Evolutionary conservation across 1,140 invertebrate species (phyloP), one percentile per base, ranked within the genome.

Genomic region (Drosophila erecta): DNA sequence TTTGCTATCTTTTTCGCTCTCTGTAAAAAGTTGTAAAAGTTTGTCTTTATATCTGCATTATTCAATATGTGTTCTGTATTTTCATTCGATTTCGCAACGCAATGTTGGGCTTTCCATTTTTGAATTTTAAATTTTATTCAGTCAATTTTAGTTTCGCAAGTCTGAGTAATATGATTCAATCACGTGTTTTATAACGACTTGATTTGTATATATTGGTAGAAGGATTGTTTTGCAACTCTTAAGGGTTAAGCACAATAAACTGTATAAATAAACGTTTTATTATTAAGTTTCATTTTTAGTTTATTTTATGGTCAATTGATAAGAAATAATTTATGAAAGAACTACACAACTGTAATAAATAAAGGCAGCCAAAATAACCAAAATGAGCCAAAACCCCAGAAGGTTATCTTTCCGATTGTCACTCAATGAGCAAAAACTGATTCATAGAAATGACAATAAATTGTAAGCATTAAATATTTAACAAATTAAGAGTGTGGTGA

Each of bases 41-140:
- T 20, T 33, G 3, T 0, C 27, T 44, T 12, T 44, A 17, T 44
- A 46, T 66, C n/a, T 50, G 15, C 20, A 41, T 33, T 49, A 40
- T 40, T 49, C 22, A 14, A 51, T 30, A 27, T 17, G 22, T 20
- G 10, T 27, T 38, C 43, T n/a, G 57, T 10, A 41, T 20, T 27
- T 38, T 14, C 7, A 24, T 43, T 37, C 22, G 17, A 46, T 67
- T 67, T 70, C 66, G 24, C 66, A 69, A 69, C 5, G 3, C 15
- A 55, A 67, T 40, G 12, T 66, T 69, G 49, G 47, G 66, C 66
- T 67, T 67, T 70, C 40, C 10, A n/a, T 24, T 41, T 66, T 60
- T 50, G 24, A 55, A 70, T 38, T 55, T 40, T 11, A 2, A 61
- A 62, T 33, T 61, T 20, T 3, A 14, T 11, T 38, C 17, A 15